A percentile compares a stretch with the other conserved stretches of the same genome.
Conservation (phyloP, 2,113 vertebrate genomes). For the Felis catus region DNA sequence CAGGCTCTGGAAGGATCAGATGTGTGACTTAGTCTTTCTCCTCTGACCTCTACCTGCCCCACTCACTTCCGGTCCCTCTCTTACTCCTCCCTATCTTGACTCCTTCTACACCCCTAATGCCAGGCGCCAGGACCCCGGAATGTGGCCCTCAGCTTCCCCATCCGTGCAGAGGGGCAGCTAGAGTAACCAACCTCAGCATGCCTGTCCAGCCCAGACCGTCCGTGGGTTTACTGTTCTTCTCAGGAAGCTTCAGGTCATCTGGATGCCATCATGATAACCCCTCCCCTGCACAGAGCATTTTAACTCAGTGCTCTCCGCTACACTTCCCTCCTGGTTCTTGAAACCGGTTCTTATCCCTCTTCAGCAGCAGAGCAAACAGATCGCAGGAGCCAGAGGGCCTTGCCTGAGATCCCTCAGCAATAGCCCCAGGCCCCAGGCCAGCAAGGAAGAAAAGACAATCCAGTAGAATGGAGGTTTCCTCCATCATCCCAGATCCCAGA, state of each 20-base stretch:
- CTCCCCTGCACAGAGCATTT: neutral
- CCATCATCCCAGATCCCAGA: neutral
- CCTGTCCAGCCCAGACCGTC: neutral
- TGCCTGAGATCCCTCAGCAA: neutral
- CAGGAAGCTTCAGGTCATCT: constrained; percentile 14
- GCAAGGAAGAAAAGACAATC: neutral
- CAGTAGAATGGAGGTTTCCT: neutral
- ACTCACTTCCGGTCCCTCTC: too few relatives aligned
- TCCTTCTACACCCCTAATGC: neutral
- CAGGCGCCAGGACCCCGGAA: neutral
- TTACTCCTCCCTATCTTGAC: neutral
- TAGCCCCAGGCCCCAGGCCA: neutral
- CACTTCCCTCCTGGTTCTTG: neutral
- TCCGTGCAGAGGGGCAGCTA: neutral
- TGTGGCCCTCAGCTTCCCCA: neutral
- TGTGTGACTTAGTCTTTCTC: neutral
- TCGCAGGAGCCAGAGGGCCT: neutral
- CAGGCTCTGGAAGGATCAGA: neutral
- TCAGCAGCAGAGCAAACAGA: neutral
- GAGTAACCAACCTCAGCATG: neutral
- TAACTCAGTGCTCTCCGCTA: neutral
- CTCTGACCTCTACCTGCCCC: neutral
- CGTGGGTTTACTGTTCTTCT: neutral
- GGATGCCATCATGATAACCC: neutral
- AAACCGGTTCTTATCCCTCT: neutral